Conservation (phyloP, 2,113 vertebrate species). For the Mobula birostris region DNA sequence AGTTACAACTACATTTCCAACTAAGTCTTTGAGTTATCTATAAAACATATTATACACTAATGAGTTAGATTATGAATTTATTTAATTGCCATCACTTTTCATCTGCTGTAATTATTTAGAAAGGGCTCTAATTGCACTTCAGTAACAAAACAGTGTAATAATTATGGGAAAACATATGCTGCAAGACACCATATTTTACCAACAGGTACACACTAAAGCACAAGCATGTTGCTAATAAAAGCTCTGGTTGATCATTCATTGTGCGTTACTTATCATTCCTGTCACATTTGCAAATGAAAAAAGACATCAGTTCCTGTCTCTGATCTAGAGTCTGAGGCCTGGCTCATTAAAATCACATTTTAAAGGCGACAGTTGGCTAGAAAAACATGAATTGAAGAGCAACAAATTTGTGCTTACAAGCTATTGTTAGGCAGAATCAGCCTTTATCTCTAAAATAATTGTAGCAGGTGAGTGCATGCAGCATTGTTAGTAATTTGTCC, state of each 20-base stretch:
- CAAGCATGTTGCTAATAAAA: slow-evolving; percentile 18
- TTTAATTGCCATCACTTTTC: slow-evolving; percentile 32
- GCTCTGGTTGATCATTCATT: not conserved
- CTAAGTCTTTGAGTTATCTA: not conserved
- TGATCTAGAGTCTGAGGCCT: not conserved
- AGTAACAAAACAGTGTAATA: not conserved
- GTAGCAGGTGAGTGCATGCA: not conserved
- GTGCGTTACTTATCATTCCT: not conserved
- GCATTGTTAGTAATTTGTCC: not conserved
- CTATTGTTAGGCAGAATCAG: not conserved
- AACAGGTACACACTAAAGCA: slow-evolving; percentile 24
- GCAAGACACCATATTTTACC: not conserved
- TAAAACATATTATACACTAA: not conserved
- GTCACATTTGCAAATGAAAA: slow-evolving; percentile 30
- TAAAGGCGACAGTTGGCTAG: not conserved
- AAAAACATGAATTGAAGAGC: not conserved
- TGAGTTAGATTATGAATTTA: slow-evolving; percentile 30
- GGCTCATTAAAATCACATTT: slow-evolving; percentile 17
- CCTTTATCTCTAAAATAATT: slow-evolving; percentile 3
- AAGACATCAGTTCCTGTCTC: slow-evolving; percentile 25
- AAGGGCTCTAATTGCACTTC: slow-evolving; percentile 6
- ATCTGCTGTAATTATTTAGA: slow-evolving; percentile 30
- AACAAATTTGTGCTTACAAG: not conserved
- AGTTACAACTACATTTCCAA: not conserved
- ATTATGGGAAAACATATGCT: slow-evolving; percentile 15